Evolutionary conservation across 2,888 invertebrate genomes (phyloP).

Genomic region (Pocota personata): DNA sequence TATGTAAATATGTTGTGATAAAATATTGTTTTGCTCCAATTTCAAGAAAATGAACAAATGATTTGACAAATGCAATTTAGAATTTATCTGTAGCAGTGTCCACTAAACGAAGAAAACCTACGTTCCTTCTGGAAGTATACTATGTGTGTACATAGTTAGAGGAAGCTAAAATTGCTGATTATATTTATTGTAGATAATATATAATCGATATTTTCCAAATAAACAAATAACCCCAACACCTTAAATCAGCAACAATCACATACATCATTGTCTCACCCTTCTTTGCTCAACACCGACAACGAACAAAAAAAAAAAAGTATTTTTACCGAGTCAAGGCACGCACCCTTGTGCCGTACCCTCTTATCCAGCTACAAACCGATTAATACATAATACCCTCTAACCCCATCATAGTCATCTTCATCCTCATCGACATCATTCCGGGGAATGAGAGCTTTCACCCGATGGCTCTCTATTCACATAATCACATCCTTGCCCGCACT

Average conservation of each 20-base stretch:
- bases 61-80: too few species aligned
- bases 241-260: not conserved
- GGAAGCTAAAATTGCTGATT: too few species aligned
- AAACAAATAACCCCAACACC: not conserved
- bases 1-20: too few species aligned
- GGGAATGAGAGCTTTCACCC: conserved; percentile 17
- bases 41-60: too few species aligned
- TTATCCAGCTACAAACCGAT: conserved; percentile 69
- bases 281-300: not conserved
- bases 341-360: conserved; percentile 33
- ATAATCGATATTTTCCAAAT: too few species aligned
- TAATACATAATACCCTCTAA: conserved; percentile 72
- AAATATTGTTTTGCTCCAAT: too few species aligned
- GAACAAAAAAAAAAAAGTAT: not conserved
- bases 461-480: conserved; percentile 43
- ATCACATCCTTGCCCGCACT: conserved; percentile 60
- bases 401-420: conserved; percentile 70
- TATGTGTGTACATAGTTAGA: too few species aligned
- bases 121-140: too few species aligned
- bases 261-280: not conserved
- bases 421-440: conserved; percentile 55
- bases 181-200: too few species aligned
- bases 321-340: conserved; percentile 52
- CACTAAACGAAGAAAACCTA: too few species aligned
- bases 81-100: too few species aligned